Evolutionary conservation across 2,797 vertebrate species (phyloP).

Genomic region (Babyrousa celebensis): DNA sequence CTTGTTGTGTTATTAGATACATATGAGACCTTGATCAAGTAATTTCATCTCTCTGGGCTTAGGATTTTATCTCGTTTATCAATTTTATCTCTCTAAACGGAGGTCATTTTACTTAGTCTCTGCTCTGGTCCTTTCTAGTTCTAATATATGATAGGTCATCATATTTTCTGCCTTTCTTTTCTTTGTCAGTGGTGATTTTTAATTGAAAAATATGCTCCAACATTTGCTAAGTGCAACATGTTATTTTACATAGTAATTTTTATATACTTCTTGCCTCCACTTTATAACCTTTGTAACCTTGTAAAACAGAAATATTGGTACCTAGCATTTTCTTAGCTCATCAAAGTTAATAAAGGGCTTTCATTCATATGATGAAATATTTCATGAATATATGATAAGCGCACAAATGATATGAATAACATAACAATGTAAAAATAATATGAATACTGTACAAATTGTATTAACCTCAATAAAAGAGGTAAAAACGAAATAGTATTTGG

Average conservation of each 20-base stretch:
- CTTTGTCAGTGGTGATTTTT: not conserved
- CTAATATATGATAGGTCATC: not conserved
- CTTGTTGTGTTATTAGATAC: not conserved
- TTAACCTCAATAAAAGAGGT: constrained; percentile 29
- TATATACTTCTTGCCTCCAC: not conserved
- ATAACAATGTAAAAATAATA: not conserved
- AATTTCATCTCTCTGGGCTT: not conserved
- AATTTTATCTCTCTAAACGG: not conserved
- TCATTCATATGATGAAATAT: constrained; percentile 32
- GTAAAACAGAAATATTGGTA: constrained; percentile 50
- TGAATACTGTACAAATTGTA: not conserved
- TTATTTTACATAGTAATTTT: constrained; percentile 33
- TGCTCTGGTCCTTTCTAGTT: not conserved
- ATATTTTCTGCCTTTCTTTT: not conserved
- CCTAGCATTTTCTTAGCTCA: not conserved
- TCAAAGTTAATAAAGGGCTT: constrained; percentile 40
- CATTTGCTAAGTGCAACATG: not conserved
- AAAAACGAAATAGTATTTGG: not conserved
- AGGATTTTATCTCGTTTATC: not conserved
- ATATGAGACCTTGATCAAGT: not conserved
- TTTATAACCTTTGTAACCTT: too few relatives aligned
- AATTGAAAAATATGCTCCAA: not conserved
- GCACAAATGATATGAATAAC: not conserved
- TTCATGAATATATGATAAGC: constrained; percentile 19
- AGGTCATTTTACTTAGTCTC: not conserved